These are phyloP conservation scores for Platynereis dumerilii DNA, from an alignment of 2,888 invertebrate genomes.

Conservation along the genomic window DNA sequence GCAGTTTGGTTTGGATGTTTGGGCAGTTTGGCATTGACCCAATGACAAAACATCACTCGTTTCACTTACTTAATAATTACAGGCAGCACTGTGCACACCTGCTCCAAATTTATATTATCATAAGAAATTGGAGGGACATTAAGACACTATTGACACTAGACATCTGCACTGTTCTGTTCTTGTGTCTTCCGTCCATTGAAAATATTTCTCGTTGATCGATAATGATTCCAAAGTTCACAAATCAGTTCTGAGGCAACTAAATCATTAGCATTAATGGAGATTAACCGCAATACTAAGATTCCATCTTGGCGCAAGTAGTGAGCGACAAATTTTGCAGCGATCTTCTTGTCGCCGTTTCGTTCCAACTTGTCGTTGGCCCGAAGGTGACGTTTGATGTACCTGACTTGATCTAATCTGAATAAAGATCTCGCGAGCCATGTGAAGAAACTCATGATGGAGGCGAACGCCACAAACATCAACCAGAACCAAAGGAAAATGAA, in stretches of 20 bases:
- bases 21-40: too few species aligned
- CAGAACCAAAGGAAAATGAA: conserved; percentile 66
- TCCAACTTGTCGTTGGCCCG: conserved; percentile 20
- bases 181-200: background rate
- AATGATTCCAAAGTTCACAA: conserved; percentile 58
- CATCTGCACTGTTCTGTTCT: too few species aligned
- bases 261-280: conserved; percentile 60
- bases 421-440: conserved; percentile 54
- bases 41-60: too few species aligned
- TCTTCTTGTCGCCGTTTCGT: conserved; percentile 47
- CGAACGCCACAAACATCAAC: conserved; percentile 63
- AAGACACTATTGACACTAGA: too few species aligned
- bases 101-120: too few species aligned
- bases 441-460: conserved; percentile 61
- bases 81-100: too few species aligned
- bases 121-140: too few species aligned
- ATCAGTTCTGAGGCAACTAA: conserved; percentile 59
- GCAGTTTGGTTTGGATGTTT: too few species aligned
- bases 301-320: conserved; percentile 60
- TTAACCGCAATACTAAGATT: conserved; percentile 57
- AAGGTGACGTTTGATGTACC: conserved; percentile 30
- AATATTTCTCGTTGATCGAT: conserved; percentile 25
- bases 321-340: conserved; percentile 56
- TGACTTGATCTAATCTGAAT: conserved; percentile 21
- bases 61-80: too few species aligned